Conservation (phyloP, 2,888 invertebrate genomes). For the Mellilla xanthometata region DNA sequence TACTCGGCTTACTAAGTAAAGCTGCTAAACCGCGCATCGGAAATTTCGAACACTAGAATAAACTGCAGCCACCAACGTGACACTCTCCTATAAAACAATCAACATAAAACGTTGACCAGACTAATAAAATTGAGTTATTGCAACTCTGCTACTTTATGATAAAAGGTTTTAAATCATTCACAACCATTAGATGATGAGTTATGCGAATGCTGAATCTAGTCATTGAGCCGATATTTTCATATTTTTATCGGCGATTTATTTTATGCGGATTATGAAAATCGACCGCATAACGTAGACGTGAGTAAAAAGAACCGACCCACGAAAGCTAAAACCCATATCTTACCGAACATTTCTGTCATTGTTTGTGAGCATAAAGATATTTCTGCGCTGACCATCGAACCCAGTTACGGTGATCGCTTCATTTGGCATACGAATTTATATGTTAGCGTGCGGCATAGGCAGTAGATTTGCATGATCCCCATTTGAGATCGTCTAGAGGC, state of each 20-base stretch:
- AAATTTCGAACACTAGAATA: constrained; percentile 56
- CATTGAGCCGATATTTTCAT: constrained; percentile 75
- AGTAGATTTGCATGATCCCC: constrained; percentile 77
- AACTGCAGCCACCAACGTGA: constrained; percentile 59
- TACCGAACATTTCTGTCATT: constrained; percentile 64
- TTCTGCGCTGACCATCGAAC: constrained; percentile 74
- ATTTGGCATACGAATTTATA: constrained; percentile 72
- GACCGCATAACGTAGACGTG: constrained; percentile 65
- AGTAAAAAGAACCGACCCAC: constrained; percentile 49
- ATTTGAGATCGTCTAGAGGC: constrained; percentile 50
- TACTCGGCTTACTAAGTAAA: constrained; percentile 44
- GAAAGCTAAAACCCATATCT: constrained; percentile 49
- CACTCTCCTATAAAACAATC: constrained; percentile 70
- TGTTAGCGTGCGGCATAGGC: constrained; percentile 65
- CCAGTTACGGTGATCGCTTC: constrained; percentile 74
- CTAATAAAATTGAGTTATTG: constrained; percentile 80
- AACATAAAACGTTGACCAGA: constrained; percentile 73
- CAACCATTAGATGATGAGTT: constrained; percentile 81
- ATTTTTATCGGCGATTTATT: constrained; percentile 76
- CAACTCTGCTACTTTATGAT: constrained; percentile 78
- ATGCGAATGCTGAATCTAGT: constrained; percentile 74
- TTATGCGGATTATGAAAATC: constrained; percentile 66
- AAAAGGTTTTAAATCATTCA: constrained; percentile 81
- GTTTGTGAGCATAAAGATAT: constrained; percentile 72
- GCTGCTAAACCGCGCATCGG: constrained; percentile 48